Percentiles rank a stretch among this genome's conserved stretches.
phyloP scores from a whole-genome alignment of 2,113 vertebrate species.

The Crocuta crocuta region DNA sequence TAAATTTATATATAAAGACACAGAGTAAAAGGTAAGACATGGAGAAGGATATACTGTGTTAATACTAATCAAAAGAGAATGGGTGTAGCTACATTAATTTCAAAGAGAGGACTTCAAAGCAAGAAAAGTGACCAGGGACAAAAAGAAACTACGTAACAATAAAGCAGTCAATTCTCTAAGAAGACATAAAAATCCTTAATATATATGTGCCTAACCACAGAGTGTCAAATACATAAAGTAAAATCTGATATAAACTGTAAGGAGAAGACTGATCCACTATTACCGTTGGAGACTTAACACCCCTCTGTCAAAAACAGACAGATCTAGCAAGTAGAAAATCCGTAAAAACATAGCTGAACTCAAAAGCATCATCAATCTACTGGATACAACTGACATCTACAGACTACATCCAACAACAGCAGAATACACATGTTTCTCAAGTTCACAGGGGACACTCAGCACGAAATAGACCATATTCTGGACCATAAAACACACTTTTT shows the following conservation, averaged over 20 bases:
- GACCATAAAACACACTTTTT: background rate
- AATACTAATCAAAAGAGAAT: background rate
- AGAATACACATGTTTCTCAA: background rate
- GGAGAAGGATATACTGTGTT: background rate
- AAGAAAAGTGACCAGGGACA: background rate
- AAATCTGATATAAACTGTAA: background rate
- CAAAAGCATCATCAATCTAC: background rate
- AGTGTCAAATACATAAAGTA: background rate
- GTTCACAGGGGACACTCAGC: background rate
- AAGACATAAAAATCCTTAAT: background rate
- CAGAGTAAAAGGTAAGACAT: background rate
- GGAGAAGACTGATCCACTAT: background rate
- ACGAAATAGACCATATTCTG: background rate
- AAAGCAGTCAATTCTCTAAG: background rate
- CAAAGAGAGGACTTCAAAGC: background rate
- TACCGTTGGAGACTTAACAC: background rate
- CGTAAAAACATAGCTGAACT: background rate
- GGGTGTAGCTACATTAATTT: background rate
- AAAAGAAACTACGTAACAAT: background rate
- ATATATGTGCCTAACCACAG: background rate
- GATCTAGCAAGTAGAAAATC: background rate
- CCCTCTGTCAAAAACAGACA: background rate
- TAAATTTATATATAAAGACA: background rate
- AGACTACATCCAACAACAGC: background rate
- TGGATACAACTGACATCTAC: background rate